These are phyloP conservation scores for Pseudococcus viburni DNA, from an alignment of 2,888 invertebrate genomes.

Conservation along the genomic window DNA sequence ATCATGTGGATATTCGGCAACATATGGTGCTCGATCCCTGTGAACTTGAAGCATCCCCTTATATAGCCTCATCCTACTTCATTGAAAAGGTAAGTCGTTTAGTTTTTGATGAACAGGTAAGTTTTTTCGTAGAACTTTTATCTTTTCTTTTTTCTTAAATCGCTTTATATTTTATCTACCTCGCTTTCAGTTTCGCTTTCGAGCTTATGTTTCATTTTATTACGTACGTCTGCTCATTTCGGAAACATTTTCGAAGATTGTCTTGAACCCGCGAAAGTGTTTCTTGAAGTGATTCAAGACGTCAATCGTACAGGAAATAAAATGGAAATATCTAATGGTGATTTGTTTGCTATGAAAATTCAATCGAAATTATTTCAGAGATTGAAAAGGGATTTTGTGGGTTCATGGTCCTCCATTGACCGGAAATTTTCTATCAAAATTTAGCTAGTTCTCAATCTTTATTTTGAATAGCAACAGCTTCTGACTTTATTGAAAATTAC, in stretches of 20 bases:
- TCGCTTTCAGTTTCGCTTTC: conserved; percentile 35
- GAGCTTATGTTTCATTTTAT: conserved; percentile 24
- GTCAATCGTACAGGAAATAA: background rate
- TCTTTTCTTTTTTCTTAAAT: background rate
- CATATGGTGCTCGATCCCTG: too few species aligned
- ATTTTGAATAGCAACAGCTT: too few species aligned
- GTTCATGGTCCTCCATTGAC: too few species aligned
- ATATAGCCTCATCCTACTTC: too few species aligned
- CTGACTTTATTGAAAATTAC: too few species aligned
- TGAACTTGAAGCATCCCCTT: too few species aligned
- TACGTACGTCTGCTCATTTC: background rate
- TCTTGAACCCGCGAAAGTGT: too few species aligned
- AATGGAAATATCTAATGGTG: background rate
- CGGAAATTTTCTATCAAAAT: too few species aligned
- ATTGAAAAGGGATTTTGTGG: too few species aligned
- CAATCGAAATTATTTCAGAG: too few species aligned
- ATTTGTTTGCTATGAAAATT: background rate
- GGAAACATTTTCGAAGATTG: background rate
- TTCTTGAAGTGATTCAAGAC: background rate
- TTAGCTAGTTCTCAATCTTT: too few species aligned
- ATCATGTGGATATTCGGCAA: too few species aligned
- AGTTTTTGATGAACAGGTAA: background rate
- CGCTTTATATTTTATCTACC: background rate
- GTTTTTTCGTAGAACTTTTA: background rate
- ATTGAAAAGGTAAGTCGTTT: background rate